phyloP scores from a whole-genome alignment of 2,888 invertebrate species.

The Temnothorax rugatulus region DNA sequence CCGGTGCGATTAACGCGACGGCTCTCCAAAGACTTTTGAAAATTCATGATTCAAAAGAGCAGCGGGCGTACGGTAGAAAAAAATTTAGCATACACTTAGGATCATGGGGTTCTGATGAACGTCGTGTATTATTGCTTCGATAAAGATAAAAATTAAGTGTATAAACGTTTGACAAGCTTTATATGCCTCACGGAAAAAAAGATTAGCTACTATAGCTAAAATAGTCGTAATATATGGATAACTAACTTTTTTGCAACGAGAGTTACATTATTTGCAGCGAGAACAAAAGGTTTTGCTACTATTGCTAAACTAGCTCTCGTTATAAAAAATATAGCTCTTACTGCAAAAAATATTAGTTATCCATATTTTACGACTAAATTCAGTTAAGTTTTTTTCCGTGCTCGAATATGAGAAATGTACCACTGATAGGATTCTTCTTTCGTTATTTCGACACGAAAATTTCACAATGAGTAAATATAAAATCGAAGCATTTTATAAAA shows the following conservation, averaged over 20 bases:
- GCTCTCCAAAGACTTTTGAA: background rate
- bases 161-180: constrained; percentile 13
- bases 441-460: background rate
- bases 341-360: too few species aligned
- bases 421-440: background rate
- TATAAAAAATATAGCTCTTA: too few species aligned
- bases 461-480: background rate
- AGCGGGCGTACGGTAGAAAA: background rate
- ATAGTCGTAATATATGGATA: too few species aligned
- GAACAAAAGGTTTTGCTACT: too few species aligned
- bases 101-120: background rate
- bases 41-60: constrained; percentile 12
- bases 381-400: too few species aligned
- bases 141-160: background rate
- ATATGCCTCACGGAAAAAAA: too few species aligned
- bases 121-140: background rate
- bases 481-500: background rate
- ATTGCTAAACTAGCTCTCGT: too few species aligned
- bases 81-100: background rate
- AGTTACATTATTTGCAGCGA: too few species aligned
- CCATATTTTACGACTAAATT: too few species aligned
- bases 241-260: too few species aligned
- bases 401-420: background rate
- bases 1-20: constrained; percentile 5
- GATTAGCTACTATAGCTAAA: too few species aligned